These are phyloP conservation scores for Nyctalus aviator DNA, from an alignment of 2,797 vertebrate species.

Conservation along the genomic window DNA sequence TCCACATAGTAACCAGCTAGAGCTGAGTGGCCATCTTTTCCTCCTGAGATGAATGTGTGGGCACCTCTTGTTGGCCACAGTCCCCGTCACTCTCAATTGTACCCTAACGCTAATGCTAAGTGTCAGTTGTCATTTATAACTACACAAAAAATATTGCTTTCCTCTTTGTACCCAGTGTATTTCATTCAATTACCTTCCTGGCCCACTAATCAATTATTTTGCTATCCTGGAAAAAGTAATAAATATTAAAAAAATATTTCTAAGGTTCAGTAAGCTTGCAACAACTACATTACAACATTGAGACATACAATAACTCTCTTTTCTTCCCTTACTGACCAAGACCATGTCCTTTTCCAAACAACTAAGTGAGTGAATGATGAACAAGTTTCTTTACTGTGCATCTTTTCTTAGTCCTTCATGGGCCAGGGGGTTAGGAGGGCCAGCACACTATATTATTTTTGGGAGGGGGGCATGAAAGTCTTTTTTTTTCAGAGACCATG, in stretches of 20 bases:
- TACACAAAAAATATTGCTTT: not conserved
- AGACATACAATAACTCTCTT: too few species aligned
- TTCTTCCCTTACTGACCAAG: too few species aligned
- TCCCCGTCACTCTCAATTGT: not conserved
- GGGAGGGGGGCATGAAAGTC: not conserved
- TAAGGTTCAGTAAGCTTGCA: not conserved
- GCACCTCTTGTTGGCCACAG: not conserved
- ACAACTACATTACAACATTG: not conserved
- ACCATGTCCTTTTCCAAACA: too few species aligned
- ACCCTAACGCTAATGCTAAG: not conserved
- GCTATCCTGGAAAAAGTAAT: not conserved
- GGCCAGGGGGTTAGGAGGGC: not conserved
- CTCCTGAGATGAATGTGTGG: not conserved
- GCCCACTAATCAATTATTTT: not conserved
- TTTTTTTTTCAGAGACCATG: not conserved
- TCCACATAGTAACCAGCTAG: not conserved
- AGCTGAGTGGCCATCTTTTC: not conserved
- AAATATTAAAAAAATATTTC: not conserved
- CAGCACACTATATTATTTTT: not conserved
- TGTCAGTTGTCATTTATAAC: not conserved
- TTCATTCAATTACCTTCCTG: not conserved
- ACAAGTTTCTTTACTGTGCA: not conserved
- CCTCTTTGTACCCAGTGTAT: not conserved
- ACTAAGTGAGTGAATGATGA: not conserved
- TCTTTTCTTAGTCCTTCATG: not conserved